Conservation (phyloP, 1,140 invertebrate species). For the Neomicropteryx cornuta region DNA sequence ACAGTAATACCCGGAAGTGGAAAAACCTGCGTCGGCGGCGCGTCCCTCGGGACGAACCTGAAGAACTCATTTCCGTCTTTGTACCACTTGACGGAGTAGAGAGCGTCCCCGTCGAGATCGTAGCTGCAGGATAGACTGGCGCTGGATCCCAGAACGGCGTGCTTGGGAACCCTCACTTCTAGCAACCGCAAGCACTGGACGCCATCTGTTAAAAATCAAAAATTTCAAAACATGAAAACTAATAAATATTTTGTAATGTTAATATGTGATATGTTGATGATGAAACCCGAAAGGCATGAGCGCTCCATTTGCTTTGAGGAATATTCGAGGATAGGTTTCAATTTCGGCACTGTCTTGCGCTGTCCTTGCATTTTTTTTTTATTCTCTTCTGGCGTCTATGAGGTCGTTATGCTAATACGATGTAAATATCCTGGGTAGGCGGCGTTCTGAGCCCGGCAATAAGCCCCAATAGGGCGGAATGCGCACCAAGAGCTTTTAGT, state of each 20-base stretch:
- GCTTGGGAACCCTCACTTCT: conserved; percentile 43
- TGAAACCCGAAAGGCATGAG: background rate
- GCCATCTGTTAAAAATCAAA: too few relatives aligned
- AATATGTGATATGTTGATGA: background rate
- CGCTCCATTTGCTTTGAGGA: too few relatives aligned
- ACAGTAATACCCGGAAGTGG: conserved; percentile 49
- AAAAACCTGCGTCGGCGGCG: conserved; percentile 49
- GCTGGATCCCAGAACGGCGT: conserved; percentile 44
- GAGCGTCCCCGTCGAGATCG: conserved; percentile 48
- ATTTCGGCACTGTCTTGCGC: too few relatives aligned
- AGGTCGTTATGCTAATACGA: too few relatives aligned
- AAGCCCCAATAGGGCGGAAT: too few relatives aligned
- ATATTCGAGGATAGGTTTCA: too few relatives aligned
- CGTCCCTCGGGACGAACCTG: conserved; percentile 54
- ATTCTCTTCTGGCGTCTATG: too few relatives aligned
- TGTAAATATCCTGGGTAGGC: too few relatives aligned
- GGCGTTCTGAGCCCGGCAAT: too few relatives aligned
- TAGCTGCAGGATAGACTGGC: conserved; percentile 50
- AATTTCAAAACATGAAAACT: conserved; percentile 27
- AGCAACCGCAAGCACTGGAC: conserved; percentile 38
- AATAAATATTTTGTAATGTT: background rate
- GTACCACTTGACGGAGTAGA: conserved; percentile 68
- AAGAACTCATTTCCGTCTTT: conserved; percentile 62
- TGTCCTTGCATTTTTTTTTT: too few relatives aligned
- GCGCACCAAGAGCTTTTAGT: too few relatives aligned